Evolutionary conservation across 2,888 invertebrate species (phyloP).

Genomic region (Calameuta filiformis): DNA sequence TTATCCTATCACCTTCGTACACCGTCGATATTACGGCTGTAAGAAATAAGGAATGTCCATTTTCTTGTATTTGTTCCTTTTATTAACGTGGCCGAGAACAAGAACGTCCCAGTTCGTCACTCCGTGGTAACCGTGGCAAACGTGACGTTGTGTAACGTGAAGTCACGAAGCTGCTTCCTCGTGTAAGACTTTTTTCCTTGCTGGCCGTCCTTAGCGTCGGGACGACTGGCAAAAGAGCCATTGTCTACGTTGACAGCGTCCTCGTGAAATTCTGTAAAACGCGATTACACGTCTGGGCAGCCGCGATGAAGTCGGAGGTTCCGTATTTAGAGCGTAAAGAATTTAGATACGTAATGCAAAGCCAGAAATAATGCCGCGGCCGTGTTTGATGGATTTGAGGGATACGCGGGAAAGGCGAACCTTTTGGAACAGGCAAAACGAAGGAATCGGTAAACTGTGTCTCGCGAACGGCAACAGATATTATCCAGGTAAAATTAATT

Average conservation of each 20-base stretch:
- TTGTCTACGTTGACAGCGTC: background rate
- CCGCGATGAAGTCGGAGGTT: background rate
- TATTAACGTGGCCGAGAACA: background rate
- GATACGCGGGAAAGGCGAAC: background rate
- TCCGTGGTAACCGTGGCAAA: background rate
- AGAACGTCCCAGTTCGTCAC: background rate
- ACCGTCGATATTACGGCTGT: background rate
- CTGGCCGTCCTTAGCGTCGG: background rate
- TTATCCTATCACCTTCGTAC: background rate
- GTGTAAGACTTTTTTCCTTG: background rate
- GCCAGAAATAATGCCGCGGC: background rate
- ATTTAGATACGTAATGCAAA: background rate
- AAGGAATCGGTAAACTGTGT: background rate
- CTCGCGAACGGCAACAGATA: too few relatives aligned
- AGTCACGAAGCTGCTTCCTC: background rate
- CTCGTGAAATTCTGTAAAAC: background rate
- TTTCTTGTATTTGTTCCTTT: background rate
- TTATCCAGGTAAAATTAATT: too few relatives aligned
- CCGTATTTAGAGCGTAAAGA: too few relatives aligned
- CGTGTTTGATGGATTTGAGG: background rate
- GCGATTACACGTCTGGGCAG: background rate
- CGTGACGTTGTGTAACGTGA: background rate
- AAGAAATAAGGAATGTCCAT: background rate
- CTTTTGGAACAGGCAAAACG: background rate
- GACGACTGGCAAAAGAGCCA: background rate